These are phyloP conservation scores for Scomberomorus guttatus DNA, from an alignment of 2,797 vertebrate species.

Conservation along the genomic window DNA sequence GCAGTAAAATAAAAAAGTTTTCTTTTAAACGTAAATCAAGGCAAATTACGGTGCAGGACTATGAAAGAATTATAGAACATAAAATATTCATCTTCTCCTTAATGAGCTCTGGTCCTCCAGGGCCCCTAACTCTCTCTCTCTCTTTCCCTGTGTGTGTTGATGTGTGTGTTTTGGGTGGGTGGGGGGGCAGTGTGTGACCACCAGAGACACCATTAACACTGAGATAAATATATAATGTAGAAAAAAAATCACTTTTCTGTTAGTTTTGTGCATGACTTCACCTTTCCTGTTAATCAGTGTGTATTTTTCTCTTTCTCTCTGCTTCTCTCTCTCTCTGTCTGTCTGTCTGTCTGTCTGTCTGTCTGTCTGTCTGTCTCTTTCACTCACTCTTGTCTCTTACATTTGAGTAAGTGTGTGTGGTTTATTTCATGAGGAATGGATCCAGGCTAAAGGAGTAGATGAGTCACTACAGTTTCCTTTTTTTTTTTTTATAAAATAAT, in stretches of 20 bases:
- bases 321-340: conserved; percentile 18
- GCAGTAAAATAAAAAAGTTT: conserved; percentile 77
- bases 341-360: conserved; percentile 11
- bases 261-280: conserved; percentile 85
- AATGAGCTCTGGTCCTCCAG: conserved; percentile 83
- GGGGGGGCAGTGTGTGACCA: conserved; percentile 59
- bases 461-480: conserved; percentile 65
- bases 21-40: conserved; percentile 82
- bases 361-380: conserved; percentile 20
- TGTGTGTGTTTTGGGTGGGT: conserved; percentile 25
- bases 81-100: conserved; percentile 85
- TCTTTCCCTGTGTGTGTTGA: conserved; percentile 12
- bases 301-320: conserved; percentile 32
- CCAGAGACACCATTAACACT: conserved; percentile 85
- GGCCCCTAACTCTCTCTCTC: conserved; percentile 48
- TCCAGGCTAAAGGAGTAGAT: conserved; percentile 59
- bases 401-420: conserved; percentile 45
- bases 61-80: conserved; percentile 88
- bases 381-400: conserved; percentile 2
- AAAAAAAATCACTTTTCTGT: conserved; percentile 83
- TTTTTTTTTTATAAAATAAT: conserved; percentile 58
- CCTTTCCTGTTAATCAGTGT: conserved; percentile 77
- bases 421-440: conserved; percentile 32
- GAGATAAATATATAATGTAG: conserved; percentile 87
- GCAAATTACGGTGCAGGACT: conserved; percentile 81